Evolutionary conservation across 2,888 invertebrate species (phyloP), one percentile per base, ranked within the genome.

Genomic region (Oxytorus armatus): DNA sequence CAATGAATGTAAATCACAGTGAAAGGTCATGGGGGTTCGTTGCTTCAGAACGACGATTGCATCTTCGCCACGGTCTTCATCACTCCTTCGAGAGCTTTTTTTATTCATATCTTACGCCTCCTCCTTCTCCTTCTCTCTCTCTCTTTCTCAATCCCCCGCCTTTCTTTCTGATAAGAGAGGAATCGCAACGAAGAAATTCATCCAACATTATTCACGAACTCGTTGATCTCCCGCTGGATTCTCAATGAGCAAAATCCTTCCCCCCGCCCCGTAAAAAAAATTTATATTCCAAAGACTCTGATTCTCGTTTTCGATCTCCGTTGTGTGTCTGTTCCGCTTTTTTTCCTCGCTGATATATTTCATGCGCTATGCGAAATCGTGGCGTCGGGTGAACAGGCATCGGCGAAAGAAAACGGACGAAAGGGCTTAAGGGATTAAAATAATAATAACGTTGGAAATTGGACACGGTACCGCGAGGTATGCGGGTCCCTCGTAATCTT

Each of bases 391-490:
- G 36, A 23, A 44, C 18, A 44, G 21, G 33, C 42, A 42, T 77
- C 76, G n/a, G n/a, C n/a, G 39, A 55, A 63, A 68, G 69, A 51
- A 75, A 70, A 79, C 61, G 63, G 66, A 79, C 76, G 57, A 81
- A 83, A 82, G 80, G 82, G 86, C 86, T 86, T 85, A 79, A 85
- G 85, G 88, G 89, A 88, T 89, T 89, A 87, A 89, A 89, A 89
- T 89, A 90, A 90, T 89, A 89, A 89, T 89, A 89, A 88, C 85
- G 88, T 87, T 86, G 84, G 88, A 86, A 89, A 90, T 90, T 90
- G 90, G 90, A 89, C 87, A 90, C 87, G 89, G 86, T 70, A 44
- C 65, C 55, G 55, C 80, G 84, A 84, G 85, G 85, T 83, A n/a
- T n/a, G 82, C 72, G 72, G 86, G 85, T 85, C 87, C 87, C 87